Percentiles rank a stretch among this genome's conserved stretches.
phyloP scores from a whole-genome alignment of 2,888 invertebrate genomes.

The Eilema sororculum region DNA sequence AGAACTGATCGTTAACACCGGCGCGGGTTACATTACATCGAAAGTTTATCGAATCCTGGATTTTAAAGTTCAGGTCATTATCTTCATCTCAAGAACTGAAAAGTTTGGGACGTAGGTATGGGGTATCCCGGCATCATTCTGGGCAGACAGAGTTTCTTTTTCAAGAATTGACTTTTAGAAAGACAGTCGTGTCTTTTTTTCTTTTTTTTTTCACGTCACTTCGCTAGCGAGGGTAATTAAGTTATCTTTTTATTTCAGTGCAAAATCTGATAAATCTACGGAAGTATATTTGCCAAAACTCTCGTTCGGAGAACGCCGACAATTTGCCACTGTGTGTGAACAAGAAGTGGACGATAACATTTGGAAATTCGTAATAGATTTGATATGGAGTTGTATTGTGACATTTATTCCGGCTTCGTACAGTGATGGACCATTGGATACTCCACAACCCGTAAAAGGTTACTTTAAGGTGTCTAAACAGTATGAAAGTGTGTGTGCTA shows the following conservation, averaged over 20 bases:
- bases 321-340: constrained; percentile 69
- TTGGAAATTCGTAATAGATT: constrained; percentile 48
- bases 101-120: neutral
- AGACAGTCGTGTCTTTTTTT: neutral
- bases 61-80: neutral
- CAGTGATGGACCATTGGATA: constrained; percentile 70
- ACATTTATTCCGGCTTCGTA: constrained; percentile 65
- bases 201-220: too few species aligned
- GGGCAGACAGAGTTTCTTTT: neutral
- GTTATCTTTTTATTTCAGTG: constrained; percentile 53
- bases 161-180: neutral
- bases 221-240: too few species aligned
- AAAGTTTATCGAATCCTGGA: neutral
- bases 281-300: constrained; percentile 70
- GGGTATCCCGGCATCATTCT: too few species aligned
- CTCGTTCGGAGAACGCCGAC: constrained; percentile 68
- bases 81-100: neutral
- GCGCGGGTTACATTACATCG: too few species aligned
- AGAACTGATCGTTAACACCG: too few species aligned
- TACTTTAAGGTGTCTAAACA: neutral
- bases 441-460: constrained; percentile 71
- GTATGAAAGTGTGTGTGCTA: neutral
- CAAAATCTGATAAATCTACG: constrained; percentile 65
- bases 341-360: constrained; percentile 42
- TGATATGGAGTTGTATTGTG: constrained; percentile 68